Evolutionary conservation across 2,797 vertebrate genomes (phyloP).

Genomic region (Limosa lapponica): DNA sequence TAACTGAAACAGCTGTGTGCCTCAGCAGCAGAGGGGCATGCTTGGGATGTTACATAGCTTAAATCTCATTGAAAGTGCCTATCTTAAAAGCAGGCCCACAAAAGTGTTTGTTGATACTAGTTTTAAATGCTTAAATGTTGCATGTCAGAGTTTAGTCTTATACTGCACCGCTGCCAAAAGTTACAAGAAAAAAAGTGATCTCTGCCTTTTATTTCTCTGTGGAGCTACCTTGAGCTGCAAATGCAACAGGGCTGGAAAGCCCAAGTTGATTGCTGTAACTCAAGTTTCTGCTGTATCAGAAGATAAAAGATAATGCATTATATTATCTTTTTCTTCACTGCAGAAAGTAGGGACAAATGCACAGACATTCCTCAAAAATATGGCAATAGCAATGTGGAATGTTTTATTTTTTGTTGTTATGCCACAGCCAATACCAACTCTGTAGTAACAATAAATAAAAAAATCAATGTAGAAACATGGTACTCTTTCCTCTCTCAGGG

Average conservation of each 20-base stretch:
- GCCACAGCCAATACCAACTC: neutral
- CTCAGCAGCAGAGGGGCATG: constrained; percentile 41
- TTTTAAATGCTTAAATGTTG: constrained; percentile 16
- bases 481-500: neutral
- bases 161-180: neutral
- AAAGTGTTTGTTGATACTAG: neutral
- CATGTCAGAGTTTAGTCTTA: neutral
- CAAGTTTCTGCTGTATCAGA: neutral
- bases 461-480: neutral
- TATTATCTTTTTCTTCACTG: neutral
- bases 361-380: neutral
- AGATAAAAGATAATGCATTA: neutral
- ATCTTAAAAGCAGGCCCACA: constrained; percentile 30
- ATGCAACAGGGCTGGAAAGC: neutral
- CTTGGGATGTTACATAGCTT: constrained; percentile 28
- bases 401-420: neutral
- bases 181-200: neutral
- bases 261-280: fast-evolving
- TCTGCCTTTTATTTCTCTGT: neutral
- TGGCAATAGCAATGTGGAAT: neutral
- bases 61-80: constrained; percentile 70
- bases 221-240: neutral
- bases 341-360: neutral
- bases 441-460: neutral
- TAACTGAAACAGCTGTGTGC: constrained; percentile 53